Conservation (phyloP, 2,888 invertebrate species). For the Xylophagus ater region DNA sequence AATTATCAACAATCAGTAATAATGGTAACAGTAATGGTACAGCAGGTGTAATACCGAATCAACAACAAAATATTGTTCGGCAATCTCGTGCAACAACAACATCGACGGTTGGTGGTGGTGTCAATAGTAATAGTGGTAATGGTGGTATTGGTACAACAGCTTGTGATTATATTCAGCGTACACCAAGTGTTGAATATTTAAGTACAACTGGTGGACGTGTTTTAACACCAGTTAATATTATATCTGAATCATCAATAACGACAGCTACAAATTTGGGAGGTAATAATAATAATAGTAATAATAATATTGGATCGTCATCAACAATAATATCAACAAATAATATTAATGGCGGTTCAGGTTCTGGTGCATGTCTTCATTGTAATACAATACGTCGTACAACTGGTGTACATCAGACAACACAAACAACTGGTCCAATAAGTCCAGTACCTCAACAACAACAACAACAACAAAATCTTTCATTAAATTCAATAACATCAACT, state of each 20-base stretch:
- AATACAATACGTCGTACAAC: slow-evolving; percentile 37
- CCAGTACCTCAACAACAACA: slow-evolving; percentile 32
- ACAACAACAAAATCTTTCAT: slow-evolving; percentile 1
- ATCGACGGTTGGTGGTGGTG: slow-evolving; percentile 12
- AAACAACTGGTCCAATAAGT: slow-evolving; percentile 39
- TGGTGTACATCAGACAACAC: slow-evolving; percentile 39
- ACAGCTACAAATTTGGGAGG: not conserved
- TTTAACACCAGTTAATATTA: no score
- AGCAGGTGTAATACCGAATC: not conserved
- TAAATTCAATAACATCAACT: not conserved
- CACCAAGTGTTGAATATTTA: no score
- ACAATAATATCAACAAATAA: not conserved
- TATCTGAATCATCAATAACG: no score
- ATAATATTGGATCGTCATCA: not conserved
- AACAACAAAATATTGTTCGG: not conserved
- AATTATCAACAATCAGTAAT: no score
- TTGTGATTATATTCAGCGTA: no score
- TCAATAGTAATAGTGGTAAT: slow-evolving; percentile 1
- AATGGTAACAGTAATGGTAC: slow-evolving; percentile 1
- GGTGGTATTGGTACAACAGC: not conserved
- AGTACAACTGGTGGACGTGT: no score
- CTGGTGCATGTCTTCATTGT: slow-evolving; percentile 35
- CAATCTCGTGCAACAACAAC: no score
- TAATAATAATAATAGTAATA: not conserved
- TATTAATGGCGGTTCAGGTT: not conserved